phyloP scores from a whole-genome alignment of 2,888 invertebrate species.

The Tribolium freemani region DNA sequence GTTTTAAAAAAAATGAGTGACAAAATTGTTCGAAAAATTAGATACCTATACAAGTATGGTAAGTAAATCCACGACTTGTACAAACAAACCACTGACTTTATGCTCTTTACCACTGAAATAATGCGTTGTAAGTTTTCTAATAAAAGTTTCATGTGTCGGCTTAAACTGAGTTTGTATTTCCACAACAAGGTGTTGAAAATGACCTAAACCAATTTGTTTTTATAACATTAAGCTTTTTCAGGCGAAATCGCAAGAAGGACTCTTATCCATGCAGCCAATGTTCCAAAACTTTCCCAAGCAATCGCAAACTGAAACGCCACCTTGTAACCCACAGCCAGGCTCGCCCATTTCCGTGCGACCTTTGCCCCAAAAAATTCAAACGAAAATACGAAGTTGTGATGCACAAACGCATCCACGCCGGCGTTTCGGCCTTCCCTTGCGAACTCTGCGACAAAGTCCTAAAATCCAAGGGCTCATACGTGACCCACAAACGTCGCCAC shows the following conservation, averaged over 20 bases:
- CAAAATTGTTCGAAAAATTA: no score
- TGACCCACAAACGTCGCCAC: conserved; percentile 71
- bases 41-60: no score
- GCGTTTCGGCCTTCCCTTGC: conserved; percentile 61
- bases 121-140: no score
- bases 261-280: neutral
- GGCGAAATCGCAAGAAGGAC: neutral
- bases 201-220: no score
- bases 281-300: conserved; percentile 4
- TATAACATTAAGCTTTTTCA: neutral
- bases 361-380: conserved; percentile 53
- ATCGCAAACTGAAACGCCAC: conserved; percentile 4
- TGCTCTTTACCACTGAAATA: no score
- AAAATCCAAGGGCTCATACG: conserved; percentile 58
- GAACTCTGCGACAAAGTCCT: conserved; percentile 73
- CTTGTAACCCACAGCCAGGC: conserved; percentile 71
- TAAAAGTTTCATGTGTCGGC: no score
- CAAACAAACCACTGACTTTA: no score
- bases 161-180: no score
- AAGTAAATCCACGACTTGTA: no score
- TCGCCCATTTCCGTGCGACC: conserved; percentile 63
- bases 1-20: no score
- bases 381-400: conserved; percentile 46
- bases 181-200: no score
- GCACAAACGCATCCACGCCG: conserved; percentile 49